Evolutionary conservation across 2,888 invertebrate species (phyloP).

Genomic region (Anthrax anthrax): DNA sequence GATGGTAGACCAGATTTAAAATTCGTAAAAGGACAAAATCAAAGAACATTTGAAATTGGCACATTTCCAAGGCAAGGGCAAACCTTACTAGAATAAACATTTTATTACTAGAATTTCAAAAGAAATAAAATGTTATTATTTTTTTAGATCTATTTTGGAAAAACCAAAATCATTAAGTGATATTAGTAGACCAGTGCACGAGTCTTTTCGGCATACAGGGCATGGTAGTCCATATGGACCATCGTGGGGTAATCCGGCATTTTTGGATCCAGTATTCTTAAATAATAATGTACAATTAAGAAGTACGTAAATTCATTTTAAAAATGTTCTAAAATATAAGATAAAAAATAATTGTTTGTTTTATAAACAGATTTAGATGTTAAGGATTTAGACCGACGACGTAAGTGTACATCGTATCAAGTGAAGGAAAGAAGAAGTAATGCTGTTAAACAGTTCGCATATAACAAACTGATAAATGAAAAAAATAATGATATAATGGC

Average conservation of each 20-base stretch:
- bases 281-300: slow-evolving; percentile 20
- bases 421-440: slow-evolving; percentile 31
- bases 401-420: slow-evolving; percentile 28
- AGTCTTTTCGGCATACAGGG: slow-evolving; percentile 72
- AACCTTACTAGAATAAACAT: slow-evolving; percentile 5
- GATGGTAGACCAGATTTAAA: slow-evolving; percentile 79
- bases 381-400: slow-evolving; percentile 28
- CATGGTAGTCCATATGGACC: slow-evolving; percentile 59
- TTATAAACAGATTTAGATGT: neutral
- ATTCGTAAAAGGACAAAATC: slow-evolving; percentile 95
- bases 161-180: slow-evolving; percentile 57
- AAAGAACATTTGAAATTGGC: slow-evolving; percentile 76
- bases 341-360: neutral
- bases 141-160: slow-evolving; percentile 44
- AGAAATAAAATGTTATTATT: slow-evolving; percentile 28
- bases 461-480: slow-evolving; percentile 71
- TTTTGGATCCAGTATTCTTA: slow-evolving; percentile 64
- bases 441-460: slow-evolving; percentile 60
- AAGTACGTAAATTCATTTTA: slow-evolving; percentile 11
- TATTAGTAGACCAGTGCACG: slow-evolving; percentile 64
- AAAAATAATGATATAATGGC: slow-evolving; percentile 16
- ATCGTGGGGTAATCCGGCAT: slow-evolving; percentile 71
- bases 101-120: slow-evolving; percentile 50
- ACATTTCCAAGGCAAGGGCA: slow-evolving; percentile 62
- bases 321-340: neutral